Evolutionary conservation across 1,140 invertebrate genomes (phyloP).

Genomic region (Drosophila neocordata): DNA sequence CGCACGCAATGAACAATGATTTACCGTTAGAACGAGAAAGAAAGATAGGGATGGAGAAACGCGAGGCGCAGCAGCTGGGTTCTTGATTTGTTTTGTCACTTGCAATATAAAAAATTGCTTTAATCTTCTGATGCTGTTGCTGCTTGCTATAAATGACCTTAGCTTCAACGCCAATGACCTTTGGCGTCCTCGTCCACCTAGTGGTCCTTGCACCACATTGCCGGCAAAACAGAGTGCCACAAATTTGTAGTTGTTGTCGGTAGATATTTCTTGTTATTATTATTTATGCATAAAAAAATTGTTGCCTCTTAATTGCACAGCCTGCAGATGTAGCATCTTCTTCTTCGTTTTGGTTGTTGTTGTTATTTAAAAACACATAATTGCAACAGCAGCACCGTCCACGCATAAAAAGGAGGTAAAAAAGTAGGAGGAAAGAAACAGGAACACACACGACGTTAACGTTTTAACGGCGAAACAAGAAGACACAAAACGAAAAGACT

Average conservation of each 20-base stretch:
- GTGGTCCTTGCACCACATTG: neutral
- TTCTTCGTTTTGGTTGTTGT: conserved; percentile 23
- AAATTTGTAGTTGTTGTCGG: neutral
- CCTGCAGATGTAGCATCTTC: conserved; percentile 7
- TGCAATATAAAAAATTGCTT: conserved; percentile 30
- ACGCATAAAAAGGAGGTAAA: conserved; percentile 37
- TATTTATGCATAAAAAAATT: conserved; percentile 9
- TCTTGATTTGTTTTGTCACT: conserved; percentile 39
- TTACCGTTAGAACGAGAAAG: conserved; percentile 36
- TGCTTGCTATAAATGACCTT: conserved; percentile 18
- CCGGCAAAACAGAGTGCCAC: conserved; percentile 3
- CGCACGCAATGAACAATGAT: conserved; percentile 34
- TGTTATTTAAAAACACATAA: conserved; percentile 57
- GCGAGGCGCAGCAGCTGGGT: conserved; percentile 21
- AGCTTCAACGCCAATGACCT: conserved; percentile 39
- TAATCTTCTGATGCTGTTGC: neutral
- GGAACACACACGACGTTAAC: conserved; percentile 63
- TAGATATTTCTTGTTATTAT: neutral
- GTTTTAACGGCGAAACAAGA: neutral
- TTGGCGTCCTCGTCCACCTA: conserved; percentile 4
- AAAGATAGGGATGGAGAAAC: neutral
- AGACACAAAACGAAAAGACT: neutral
- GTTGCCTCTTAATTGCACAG: conserved; percentile 18
- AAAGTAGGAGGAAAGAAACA: conserved; percentile 9
- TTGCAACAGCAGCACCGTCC: conserved; percentile 51